phyloP scores from a whole-genome alignment of 2,888 invertebrate species.

The Oxytorus armatus region DNA sequence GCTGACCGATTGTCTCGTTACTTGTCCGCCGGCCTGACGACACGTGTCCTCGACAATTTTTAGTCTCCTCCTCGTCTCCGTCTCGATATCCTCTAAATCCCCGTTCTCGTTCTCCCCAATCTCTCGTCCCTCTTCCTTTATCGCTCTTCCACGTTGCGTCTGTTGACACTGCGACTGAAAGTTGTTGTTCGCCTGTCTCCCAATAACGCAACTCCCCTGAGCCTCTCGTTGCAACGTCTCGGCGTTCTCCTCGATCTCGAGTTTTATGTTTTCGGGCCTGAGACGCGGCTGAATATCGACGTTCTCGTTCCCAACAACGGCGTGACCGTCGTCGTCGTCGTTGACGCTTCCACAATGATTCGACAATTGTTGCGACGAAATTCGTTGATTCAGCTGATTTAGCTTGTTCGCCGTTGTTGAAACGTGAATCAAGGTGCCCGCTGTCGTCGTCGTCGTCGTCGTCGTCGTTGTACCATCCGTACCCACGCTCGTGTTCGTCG shows the following conservation, averaged over 20 bases:
- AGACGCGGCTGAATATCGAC: slow-evolving; percentile 72
- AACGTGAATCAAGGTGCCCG: slow-evolving; percentile 72
- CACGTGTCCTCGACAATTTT: slow-evolving; percentile 80
- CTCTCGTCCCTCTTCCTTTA: slow-evolving; percentile 74
- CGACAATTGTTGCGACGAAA: slow-evolving; percentile 56
- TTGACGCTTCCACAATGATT: slow-evolving; percentile 72
- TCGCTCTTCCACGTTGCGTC: slow-evolving; percentile 54
- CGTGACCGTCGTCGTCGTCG: slow-evolving; percentile 69
- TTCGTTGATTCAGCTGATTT: slow-evolving; percentile 57
- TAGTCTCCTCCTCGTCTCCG: slow-evolving; percentile 77
- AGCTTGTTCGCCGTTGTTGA: slow-evolving; percentile 63
- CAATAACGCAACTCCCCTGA: slow-evolving; percentile 56
- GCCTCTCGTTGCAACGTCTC: slow-evolving; percentile 67
- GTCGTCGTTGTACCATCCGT: slow-evolving; percentile 42
- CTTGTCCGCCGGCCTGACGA: slow-evolving; percentile 74
- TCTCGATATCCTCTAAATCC: slow-evolving; percentile 75
- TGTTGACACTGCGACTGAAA: slow-evolving; percentile 47
- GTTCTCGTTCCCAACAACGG: slow-evolving; percentile 70
- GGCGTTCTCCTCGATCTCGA: slow-evolving; percentile 86
- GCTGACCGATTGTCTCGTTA: slow-evolving; percentile 71
- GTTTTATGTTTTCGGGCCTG: slow-evolving; percentile 85
- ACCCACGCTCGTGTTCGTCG: slow-evolving; percentile 32
- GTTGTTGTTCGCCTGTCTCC: slow-evolving; percentile 64
- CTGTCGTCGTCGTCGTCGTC: slow-evolving; percentile 68
- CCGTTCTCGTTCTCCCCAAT: slow-evolving; percentile 72